Evolutionary conservation across 2,113 vertebrate genomes (phyloP).

Genomic region (Ophthalmolycus amberensis): DNA sequence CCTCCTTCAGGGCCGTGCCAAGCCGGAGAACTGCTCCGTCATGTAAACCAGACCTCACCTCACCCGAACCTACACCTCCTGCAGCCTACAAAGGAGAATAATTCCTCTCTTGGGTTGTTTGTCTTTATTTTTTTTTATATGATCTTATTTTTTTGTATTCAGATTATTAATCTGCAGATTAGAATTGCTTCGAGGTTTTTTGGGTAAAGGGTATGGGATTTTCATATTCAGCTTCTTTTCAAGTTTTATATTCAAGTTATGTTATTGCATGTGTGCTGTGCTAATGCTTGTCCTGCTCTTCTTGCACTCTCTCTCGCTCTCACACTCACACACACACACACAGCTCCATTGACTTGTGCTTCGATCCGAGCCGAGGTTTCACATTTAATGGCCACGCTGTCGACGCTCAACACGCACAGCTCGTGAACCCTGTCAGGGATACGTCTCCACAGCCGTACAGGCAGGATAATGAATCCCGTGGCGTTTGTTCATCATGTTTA

Average conservation of each 20-base stretch:
- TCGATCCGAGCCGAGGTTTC: constrained; percentile 57
- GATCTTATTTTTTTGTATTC: constrained; percentile 65
- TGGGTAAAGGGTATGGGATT: constrained; percentile 45
- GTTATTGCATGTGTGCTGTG: constrained; percentile 68
- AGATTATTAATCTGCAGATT: constrained; percentile 68
- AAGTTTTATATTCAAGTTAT: constrained; percentile 52
- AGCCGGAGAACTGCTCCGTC: constrained; percentile 80
- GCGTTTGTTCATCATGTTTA: constrained; percentile 21
- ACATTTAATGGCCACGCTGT: constrained; percentile 72
- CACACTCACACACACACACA: constrained; percentile 10
- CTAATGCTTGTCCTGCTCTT: constrained; percentile 53
- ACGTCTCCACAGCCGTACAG: constrained; percentile 13
- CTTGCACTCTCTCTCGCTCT: neutral
- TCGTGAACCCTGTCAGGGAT: constrained; percentile 52
- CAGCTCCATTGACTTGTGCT: constrained; percentile 55
- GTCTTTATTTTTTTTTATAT: constrained; percentile 52
- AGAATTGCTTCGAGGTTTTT: constrained; percentile 61
- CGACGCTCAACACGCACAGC: constrained; percentile 77
- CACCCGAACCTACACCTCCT: constrained; percentile 41
- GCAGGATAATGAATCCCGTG: neutral
- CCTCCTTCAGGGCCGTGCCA: constrained; percentile 69
- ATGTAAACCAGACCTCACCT: constrained; percentile 75
- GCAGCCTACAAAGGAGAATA: constrained; percentile 19
- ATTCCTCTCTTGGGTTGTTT: constrained; percentile 47
- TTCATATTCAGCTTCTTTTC: constrained; percentile 31